phyloP scores from a whole-genome alignment of 92 coral and sea anemone genomes.

The Porites divaricata region DNA sequence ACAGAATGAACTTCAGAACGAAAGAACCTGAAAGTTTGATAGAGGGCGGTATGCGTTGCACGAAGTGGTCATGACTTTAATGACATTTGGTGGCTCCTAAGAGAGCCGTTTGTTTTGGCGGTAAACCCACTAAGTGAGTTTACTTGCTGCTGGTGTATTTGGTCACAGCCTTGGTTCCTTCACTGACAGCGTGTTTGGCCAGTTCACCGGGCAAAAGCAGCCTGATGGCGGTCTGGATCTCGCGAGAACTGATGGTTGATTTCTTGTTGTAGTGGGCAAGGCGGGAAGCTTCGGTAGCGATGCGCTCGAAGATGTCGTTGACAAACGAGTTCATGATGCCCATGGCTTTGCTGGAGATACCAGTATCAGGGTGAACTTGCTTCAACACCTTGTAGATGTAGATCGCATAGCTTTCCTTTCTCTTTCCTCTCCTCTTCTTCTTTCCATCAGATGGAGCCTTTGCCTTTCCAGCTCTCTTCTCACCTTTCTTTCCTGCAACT shows the following conservation, averaged over 20 bases:
- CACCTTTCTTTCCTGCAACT: too few relatives aligned
- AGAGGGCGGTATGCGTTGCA: too few relatives aligned
- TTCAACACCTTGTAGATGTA: conserved; percentile 67
- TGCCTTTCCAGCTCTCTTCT: too few relatives aligned
- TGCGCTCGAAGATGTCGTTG: conserved; percentile 76
- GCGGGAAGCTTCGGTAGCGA: conserved; percentile 79
- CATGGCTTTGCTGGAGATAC: conserved; percentile 88
- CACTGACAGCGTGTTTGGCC: conserved; percentile 91
- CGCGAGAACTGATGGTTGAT: conserved; percentile 82
- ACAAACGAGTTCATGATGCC: conserved; percentile 84
- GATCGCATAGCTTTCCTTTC: conserved; percentile 74
- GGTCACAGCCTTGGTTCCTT: conserved; percentile 99
- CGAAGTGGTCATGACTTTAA: too few relatives aligned
- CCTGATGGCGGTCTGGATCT: conserved; percentile 69
- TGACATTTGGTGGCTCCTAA: too few relatives aligned
- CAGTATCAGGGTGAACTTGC: conserved; percentile 82
- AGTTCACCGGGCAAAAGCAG: conserved; percentile 78
- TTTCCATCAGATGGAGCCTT: conserved; percentile 17
- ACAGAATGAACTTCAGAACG: too few relatives aligned
- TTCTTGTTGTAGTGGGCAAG: conserved; percentile 80
- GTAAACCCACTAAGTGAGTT: conserved; percentile 26
- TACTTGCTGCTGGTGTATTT: conserved; percentile 98
- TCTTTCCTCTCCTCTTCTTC: conserved; percentile 43
- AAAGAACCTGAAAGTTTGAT: too few relatives aligned
- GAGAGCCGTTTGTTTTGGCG: too few relatives aligned